phyloP scores from a whole-genome alignment of 2,113 vertebrate species.

The human (Homo sapiens) region DNA sequence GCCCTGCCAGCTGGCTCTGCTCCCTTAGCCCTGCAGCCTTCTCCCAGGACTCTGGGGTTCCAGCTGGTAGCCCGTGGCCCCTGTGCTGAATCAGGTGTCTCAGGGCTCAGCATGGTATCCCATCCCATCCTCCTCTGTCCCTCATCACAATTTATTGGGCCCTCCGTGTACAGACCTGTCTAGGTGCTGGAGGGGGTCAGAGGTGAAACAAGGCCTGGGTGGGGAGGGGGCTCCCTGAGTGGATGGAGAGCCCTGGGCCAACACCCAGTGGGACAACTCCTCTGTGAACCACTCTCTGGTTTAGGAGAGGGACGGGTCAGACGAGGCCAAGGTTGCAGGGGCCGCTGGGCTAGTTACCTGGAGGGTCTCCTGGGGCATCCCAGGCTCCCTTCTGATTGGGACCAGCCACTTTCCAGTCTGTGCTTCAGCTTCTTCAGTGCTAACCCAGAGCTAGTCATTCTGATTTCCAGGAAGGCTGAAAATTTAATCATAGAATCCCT shows the following conservation, averaged over 20 bases:
- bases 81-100: not conserved
- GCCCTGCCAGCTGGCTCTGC: not conserved
- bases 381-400: not conserved
- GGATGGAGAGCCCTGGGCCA: not conserved
- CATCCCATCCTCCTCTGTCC: not conserved
- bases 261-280: not conserved
- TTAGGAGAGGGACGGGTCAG: not conserved
- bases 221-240: not conserved
- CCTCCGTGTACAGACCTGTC: not conserved
- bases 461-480: not conserved
- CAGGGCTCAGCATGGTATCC: not conserved
- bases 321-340: not conserved
- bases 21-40: not conserved
- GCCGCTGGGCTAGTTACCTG: not conserved
- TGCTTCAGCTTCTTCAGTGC: not conserved
- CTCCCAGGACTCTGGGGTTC: not conserved
- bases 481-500: not conserved
- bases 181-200: not conserved
- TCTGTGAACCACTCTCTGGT: not conserved
- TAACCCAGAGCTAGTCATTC: not conserved
- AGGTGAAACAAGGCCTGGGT: not conserved
- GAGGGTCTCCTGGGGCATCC: not conserved
- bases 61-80: not conserved
- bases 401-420: not conserved
- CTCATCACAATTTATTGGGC: not conserved